These are phyloP conservation scores for Remorina albescens DNA, from an alignment of 2,797 vertebrate species.

Conservation along the genomic window DNA sequence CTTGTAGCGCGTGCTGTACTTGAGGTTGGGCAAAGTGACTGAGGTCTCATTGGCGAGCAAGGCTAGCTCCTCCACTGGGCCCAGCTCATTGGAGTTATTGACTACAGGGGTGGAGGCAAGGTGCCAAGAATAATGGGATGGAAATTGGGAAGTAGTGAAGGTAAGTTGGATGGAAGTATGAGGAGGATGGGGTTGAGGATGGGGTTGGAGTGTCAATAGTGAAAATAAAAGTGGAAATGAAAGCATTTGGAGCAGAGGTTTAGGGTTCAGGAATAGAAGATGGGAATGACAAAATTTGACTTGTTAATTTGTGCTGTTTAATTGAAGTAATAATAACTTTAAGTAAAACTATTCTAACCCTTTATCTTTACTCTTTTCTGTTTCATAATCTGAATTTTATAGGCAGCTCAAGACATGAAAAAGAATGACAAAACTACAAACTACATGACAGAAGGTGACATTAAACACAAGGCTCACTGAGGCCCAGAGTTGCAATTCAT, in stretches of 20 bases:
- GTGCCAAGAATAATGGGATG: slow-evolving; percentile 53
- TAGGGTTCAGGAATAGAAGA: slow-evolving; percentile 62
- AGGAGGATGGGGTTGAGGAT: slow-evolving; percentile 36
- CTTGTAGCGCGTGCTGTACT: slow-evolving; percentile 97
- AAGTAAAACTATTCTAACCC: slow-evolving; percentile 25
- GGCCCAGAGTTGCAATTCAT: not conserved
- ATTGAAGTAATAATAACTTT: slow-evolving; percentile 45
- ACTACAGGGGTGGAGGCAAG: slow-evolving; percentile 84
- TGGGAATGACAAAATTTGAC: slow-evolving; percentile 72
- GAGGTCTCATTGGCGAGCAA: slow-evolving; percentile 93
- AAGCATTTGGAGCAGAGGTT: slow-evolving; percentile 59
- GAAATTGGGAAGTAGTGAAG: slow-evolving; percentile 48
- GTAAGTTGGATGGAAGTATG: slow-evolving; percentile 52
- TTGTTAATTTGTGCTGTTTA: slow-evolving; percentile 69
- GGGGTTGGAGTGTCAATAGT: slow-evolving; percentile 48
- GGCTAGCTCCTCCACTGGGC: slow-evolving; percentile 89
- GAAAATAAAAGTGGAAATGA: slow-evolving; percentile 50
- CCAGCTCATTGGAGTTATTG: slow-evolving; percentile 95
- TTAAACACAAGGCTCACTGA: slow-evolving; percentile 4
- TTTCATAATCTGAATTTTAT: slow-evolving; percentile 29
- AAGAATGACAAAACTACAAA: slow-evolving; percentile 60
- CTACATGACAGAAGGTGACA: slow-evolving; percentile 55
- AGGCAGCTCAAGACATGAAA: slow-evolving; percentile 54
- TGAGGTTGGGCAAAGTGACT: slow-evolving; percentile 92
- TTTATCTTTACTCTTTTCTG: slow-evolving; percentile 11